Evolutionary conservation across 2,113 vertebrate genomes (phyloP).

Genomic region (Bombycilla garrulus): DNA sequence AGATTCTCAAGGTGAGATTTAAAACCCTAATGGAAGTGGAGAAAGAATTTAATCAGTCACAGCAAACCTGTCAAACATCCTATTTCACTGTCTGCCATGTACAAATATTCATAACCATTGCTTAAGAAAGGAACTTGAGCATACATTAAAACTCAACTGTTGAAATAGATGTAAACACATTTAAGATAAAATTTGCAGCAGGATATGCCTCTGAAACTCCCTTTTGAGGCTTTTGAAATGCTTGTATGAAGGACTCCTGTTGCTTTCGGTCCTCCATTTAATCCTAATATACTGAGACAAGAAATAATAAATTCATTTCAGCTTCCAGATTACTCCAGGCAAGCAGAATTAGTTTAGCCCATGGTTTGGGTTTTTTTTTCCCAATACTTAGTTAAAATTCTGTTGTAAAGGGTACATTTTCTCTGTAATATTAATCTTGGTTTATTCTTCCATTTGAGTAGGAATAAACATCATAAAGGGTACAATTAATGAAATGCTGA

Average conservation of each 20-base stretch:
- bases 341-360: background rate
- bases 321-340: background rate
- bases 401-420: background rate
- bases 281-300: background rate
- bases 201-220: background rate
- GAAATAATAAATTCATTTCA: background rate
- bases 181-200: background rate
- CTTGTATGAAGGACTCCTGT: background rate
- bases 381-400: background rate
- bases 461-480: background rate
- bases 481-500: background rate
- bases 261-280: constrained; percentile 1
- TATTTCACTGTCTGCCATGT: background rate
- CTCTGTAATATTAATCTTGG: background rate
- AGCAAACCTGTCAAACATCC: background rate
- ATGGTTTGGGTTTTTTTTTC: rapidly evolving
- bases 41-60: constrained; percentile 20
- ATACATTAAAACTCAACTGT: background rate
- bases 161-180: background rate
- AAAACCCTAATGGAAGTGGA: background rate
- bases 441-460: background rate
- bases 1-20: constrained; percentile 38
- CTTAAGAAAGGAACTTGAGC: constrained; percentile 3
- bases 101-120: background rate
- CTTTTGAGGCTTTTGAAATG: background rate